Evolutionary conservation across 1,140 invertebrate species (phyloP).

Genomic region (Pogonomyrmex californicus): DNA sequence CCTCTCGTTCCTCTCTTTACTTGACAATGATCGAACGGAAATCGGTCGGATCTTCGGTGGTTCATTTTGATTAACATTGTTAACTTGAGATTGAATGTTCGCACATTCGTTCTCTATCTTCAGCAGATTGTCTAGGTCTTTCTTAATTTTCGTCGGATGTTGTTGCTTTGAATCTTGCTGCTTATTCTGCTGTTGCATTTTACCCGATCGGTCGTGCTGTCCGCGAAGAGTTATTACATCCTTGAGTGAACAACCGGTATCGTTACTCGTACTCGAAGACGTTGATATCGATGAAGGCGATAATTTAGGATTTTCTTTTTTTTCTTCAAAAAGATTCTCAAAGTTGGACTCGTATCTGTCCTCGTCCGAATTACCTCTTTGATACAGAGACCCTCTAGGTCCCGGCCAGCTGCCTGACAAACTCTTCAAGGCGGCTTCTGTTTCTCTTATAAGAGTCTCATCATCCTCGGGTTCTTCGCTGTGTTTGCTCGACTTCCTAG

Average conservation of each 20-base stretch:
- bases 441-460: conserved; percentile 93
- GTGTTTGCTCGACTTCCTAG: conserved; percentile 86
- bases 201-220: conserved; percentile 84
- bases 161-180: conserved; percentile 80
- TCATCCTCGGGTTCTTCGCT: conserved; percentile 89
- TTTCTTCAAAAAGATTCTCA: conserved; percentile 95
- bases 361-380: conserved; percentile 90
- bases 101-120: conserved; percentile 88
- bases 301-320: conserved; percentile 89
- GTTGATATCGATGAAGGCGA: conserved; percentile 89
- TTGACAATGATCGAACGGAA: conserved; percentile 71
- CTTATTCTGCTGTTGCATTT: conserved; percentile 80
- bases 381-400: conserved; percentile 89
- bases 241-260: conserved; percentile 88
- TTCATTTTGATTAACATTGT: conserved; percentile 74
- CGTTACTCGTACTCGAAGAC: conserved; percentile 89
- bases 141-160: conserved; percentile 75
- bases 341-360: conserved; percentile 92
- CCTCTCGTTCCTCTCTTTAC: conserved; percentile 84
- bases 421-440: conserved; percentile 94
- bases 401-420: conserved; percentile 94
- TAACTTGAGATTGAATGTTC: conserved; percentile 84
- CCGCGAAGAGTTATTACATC: conserved; percentile 90
- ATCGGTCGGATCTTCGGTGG: conserved; percentile 69
- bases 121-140: conserved; percentile 87